phyloP scores from a whole-genome alignment of 1,140 invertebrate species.

The Melanaphis sacchari region DNA sequence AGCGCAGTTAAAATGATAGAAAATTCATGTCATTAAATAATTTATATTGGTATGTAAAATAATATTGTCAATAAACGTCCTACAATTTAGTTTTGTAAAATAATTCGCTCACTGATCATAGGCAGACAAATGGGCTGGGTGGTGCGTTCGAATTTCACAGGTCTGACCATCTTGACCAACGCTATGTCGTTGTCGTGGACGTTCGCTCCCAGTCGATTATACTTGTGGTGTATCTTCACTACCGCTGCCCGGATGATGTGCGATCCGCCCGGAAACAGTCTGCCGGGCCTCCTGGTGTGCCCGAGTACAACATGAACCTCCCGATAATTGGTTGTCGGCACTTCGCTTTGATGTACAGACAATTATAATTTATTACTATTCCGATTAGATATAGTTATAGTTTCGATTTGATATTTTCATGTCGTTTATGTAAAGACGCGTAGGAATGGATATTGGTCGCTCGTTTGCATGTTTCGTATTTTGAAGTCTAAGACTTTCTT shows the following conservation, averaged over 20 bases:
- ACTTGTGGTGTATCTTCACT: slow-evolving; percentile 63
- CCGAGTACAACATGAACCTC: slow-evolving; percentile 8
- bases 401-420: no score
- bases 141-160: slow-evolving; percentile 64
- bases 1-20: no score
- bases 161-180: slow-evolving; percentile 66
- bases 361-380: no score
- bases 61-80: no score
- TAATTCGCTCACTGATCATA: slow-evolving; percentile 62
- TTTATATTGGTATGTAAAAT: no score
- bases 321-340: slow-evolving; percentile 61
- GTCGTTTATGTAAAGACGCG: no score
- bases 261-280: neutral
- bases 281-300: neutral
- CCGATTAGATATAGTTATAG: no score
- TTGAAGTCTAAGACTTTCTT: no score
- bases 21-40: no score
- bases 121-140: slow-evolving; percentile 69
- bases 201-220: slow-evolving; percentile 61
- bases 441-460: no score
- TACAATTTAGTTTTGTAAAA: no score
- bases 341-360: slow-evolving; percentile 58
- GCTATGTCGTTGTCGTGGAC: slow-evolving; percentile 69
- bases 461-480: no score
- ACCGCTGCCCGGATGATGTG: slow-evolving; percentile 61